These are phyloP conservation scores for Aphidoletes aphidimyza DNA, from an alignment of 2,888 invertebrate species.

Conservation along the genomic window DNA sequence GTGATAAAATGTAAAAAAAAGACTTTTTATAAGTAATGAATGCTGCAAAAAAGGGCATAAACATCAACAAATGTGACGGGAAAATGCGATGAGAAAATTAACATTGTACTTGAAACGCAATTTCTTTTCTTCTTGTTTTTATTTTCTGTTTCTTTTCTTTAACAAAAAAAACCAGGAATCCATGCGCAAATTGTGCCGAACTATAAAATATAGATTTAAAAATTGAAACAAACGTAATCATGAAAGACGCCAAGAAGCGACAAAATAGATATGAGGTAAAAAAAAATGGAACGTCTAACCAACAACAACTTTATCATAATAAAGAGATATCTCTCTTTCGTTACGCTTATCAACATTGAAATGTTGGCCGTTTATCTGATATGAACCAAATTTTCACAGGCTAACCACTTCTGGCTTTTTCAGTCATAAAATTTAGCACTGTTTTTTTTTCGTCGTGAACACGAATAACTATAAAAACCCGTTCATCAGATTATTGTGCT, in stretches of 20 bases:
- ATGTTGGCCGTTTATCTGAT: slow-evolving; percentile 7
- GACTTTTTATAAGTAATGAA: slow-evolving; percentile 15
- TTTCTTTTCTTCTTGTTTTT: neutral
- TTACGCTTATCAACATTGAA: slow-evolving; percentile 13
- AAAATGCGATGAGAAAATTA: slow-evolving; percentile 15
- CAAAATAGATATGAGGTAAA: slow-evolving; percentile 35
- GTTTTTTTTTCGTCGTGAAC: neutral
- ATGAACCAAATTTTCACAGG: slow-evolving; percentile 45
- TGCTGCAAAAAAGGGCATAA: neutral
- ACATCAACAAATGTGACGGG: slow-evolving; percentile 5
- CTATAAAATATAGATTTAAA: neutral
- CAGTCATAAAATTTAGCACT: neutral
- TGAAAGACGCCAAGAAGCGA: neutral
- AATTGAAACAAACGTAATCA: neutral
- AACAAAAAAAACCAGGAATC: too few species aligned
- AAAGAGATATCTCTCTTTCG: neutral
- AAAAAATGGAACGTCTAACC: slow-evolving; percentile 1
- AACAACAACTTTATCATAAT: slow-evolving; percentile 5
- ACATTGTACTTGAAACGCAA: slow-evolving; percentile 14
- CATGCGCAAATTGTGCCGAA: neutral
- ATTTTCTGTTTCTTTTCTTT: neutral
- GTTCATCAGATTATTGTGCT: neutral
- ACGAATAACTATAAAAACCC: neutral
- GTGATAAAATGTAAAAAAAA: neutral
- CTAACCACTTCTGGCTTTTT: slow-evolving; percentile 24